These are phyloP conservation scores for Theristicus caerulescens DNA, from an alignment of 2,113 vertebrate genomes.

Conservation along the genomic window DNA sequence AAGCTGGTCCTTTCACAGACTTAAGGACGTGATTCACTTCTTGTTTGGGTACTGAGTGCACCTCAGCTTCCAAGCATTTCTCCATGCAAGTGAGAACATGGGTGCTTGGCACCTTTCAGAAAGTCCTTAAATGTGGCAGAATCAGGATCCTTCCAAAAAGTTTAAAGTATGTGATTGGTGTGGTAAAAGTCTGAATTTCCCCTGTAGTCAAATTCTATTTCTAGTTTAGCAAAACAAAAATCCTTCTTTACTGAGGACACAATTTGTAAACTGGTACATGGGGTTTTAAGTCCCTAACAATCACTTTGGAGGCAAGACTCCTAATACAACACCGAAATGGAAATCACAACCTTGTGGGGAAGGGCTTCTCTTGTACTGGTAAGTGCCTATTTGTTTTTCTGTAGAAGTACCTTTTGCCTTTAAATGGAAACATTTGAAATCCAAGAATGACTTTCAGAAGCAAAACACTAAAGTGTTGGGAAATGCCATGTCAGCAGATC, in stretches of 20 bases:
- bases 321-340: background rate
- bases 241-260: background rate
- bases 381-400: background rate
- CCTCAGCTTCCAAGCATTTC: background rate
- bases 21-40: background rate
- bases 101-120: background rate
- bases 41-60: background rate
- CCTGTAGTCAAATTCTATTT: background rate
- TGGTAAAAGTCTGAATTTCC: background rate
- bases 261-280: background rate
- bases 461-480: background rate
- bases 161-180: background rate
- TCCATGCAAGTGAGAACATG: background rate
- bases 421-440: background rate
- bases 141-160: background rate
- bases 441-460: background rate
- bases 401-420: background rate
- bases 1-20: background rate
- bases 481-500: conserved; percentile 11
- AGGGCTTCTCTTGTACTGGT: background rate
- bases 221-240: background rate
- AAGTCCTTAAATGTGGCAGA: background rate
- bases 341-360: background rate
- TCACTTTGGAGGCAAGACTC: background rate
- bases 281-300: background rate